Evolutionary conservation across 2,888 invertebrate species (phyloP), one percentile per base, ranked within the genome.

Genomic region (Onchidella celtica): DNA sequence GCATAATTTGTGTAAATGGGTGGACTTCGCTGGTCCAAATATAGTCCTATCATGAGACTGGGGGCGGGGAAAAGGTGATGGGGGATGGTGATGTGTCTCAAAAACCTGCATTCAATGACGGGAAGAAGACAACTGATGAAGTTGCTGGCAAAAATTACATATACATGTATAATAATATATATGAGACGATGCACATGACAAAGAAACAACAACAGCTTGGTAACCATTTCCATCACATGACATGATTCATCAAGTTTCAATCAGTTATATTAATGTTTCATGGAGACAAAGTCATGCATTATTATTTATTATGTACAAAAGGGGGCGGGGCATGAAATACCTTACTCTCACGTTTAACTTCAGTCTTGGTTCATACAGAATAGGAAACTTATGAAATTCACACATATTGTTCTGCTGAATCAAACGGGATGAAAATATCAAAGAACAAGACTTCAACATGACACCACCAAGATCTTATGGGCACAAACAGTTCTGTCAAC

Each of bases 271-370:
- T 17, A 61, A 73, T 36, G 2, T 57, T 57, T 24, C 61, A 73
- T 59, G 36, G 24, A 38, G 61, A 61, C 72, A 24, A 38, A 11
- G 24, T 69, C 70, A 36, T 73, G 73, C 61, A 59, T 24, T 73
- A 38, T 70, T 32, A n/a, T n/a, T n/a, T n/a, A 47, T 59, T 73
- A 73, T 73, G 59, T 73, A 73, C 73, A 73, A 24, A 59, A 59
- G 38, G n/a, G n/a, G n/a, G n/a, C n/a, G n/a, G n/a, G n/a, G n/a
- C n/a, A n/a, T n/a, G 27, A 73, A 36, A 11, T 47, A 47, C 47
- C 47, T 47, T 36, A 27, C 34, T n/a, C 72, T 32, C 72, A 69
- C 69, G 47, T 1, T 40, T 29, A n/a, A 68, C 21, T 6, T 66
- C 68, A 40, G 32, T 27, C 27, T 40, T 11, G n/a, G 24, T n/a